phyloP scores from a whole-genome alignment of 2,888 invertebrate species.

The Pterostichus madidus region DNA sequence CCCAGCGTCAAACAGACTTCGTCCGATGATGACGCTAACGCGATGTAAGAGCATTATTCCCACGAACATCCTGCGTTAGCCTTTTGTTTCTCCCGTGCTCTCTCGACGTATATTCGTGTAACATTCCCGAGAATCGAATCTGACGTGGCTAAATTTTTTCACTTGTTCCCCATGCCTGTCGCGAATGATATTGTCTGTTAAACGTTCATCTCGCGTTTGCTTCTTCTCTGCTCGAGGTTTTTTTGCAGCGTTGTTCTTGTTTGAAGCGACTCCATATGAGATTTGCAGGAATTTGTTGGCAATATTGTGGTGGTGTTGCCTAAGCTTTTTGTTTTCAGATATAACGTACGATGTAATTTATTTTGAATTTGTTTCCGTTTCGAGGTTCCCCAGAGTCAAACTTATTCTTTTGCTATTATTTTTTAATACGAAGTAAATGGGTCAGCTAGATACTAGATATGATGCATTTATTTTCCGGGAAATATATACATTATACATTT shows the following conservation, averaged over 20 bases:
- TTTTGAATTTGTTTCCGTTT: conserved; percentile 53
- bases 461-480: background rate
- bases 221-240: conserved; percentile 11
- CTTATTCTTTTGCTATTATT: conserved; percentile 39
- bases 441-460: background rate
- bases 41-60: conserved; percentile 58
- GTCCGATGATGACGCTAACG: conserved; percentile 52
- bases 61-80: conserved; percentile 31
- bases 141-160: conserved; percentile 46
- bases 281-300: conserved; percentile 43
- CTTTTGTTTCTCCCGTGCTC: conserved; percentile 44
- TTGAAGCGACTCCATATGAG: background rate
- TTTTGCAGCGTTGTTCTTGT: conserved; percentile 15
- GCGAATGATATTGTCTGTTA: conserved; percentile 32
- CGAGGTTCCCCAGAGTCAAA: background rate
- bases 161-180: conserved; percentile 28
- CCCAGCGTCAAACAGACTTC: conserved; percentile 46
- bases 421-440: conserved; percentile 13
- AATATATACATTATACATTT: background rate
- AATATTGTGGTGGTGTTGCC: conserved; percentile 41
- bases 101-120: background rate
- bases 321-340: conserved; percentile 23
- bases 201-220: conserved; percentile 15
- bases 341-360: conserved; percentile 40
- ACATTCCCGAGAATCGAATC: conserved; percentile 42